Percentiles rank a stretch among this genome's conserved stretches.
Evolutionary conservation across 2,797 vertebrate genomes (phyloP).

Genomic region (Natrix natrix): DNA sequence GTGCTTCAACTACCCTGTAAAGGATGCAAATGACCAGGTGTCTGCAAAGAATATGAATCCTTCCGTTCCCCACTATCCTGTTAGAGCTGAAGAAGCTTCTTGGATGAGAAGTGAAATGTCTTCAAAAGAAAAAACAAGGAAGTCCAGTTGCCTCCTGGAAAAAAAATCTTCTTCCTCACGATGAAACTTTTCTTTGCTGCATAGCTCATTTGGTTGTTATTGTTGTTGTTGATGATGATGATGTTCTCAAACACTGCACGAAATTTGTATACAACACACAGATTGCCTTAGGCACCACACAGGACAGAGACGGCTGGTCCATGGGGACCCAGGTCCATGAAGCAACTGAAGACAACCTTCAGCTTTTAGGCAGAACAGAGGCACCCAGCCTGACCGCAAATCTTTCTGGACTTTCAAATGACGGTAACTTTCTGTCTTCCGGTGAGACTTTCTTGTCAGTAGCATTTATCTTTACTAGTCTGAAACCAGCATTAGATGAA

Average conservation of each 20-base stretch:
- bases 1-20: too few relatives aligned
- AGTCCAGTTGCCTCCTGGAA: too few relatives aligned
- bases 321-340: neutral
- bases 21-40: too few relatives aligned
- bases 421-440: neutral
- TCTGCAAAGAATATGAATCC: too few relatives aligned
- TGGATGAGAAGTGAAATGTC: too few relatives aligned
- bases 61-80: too few relatives aligned
- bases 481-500: conserved; percentile 54
- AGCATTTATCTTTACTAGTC: conserved; percentile 56
- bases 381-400: neutral
- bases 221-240: neutral
- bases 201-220: neutral
- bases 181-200: neutral
- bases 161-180: neutral
- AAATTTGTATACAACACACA: too few relatives aligned
- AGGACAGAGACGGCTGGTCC: too few relatives aligned
- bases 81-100: too few relatives aligned
- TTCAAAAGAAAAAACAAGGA: too few relatives aligned
- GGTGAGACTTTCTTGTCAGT: conserved; percentile 38
- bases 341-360: neutral
- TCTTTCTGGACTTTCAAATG: neutral
- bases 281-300: neutral
- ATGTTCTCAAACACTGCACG: neutral
- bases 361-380: neutral